Evolutionary conservation across 2,888 invertebrate genomes (phyloP), one percentile per base, ranked within the genome.

Genomic region (Linhomoeus sp.): DNA sequence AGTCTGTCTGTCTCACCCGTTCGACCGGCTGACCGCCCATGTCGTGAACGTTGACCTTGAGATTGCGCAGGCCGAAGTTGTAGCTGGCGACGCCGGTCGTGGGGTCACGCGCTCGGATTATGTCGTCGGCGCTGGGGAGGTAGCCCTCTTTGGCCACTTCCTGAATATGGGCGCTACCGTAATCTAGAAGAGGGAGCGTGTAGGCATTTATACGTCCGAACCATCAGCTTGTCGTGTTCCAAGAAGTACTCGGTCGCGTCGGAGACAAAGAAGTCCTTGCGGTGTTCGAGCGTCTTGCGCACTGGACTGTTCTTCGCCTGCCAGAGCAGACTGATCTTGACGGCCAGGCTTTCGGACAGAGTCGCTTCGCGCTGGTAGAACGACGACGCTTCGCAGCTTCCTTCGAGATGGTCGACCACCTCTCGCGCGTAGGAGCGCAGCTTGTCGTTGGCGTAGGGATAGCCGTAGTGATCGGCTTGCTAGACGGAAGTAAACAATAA

Each of bases 1-100:
- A n/a, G n/a, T n/a, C n/a, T n/a, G n/a, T n/a, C n/a, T n/a, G n/a
- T n/a, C n/a, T n/a, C 3, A 12, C 24, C 23, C 5, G 29, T 5
- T 59, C 59, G 2, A 52, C 52, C 38, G 53, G 51, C 48, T 60
- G 60, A 20, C 60, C 60, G 20, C 60, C 60, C 48, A 59, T 58
- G 49, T 60, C 60, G 43, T 55, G 55, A 39, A 60, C 57, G 45
- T 55, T 56, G 14, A 60, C 49, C 22, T 50, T 48, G 43, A 54
- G 47, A 12, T 51, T 51, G 38, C 57, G 53, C 37, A 60, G 52
- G 29, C 51, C 46, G 47, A 60, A 58, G 24, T 56, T 54, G 49
- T 57, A 60, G 40, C 54, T 53, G 49, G 56, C 51, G 48, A 56
- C 57, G n/a, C 56, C 56, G 14, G 53, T 53, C 5, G 58, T 60